Evolutionary conservation across 2,113 vertebrate species (phyloP).

Genomic region (Myxocyprinus asiaticus): DNA sequence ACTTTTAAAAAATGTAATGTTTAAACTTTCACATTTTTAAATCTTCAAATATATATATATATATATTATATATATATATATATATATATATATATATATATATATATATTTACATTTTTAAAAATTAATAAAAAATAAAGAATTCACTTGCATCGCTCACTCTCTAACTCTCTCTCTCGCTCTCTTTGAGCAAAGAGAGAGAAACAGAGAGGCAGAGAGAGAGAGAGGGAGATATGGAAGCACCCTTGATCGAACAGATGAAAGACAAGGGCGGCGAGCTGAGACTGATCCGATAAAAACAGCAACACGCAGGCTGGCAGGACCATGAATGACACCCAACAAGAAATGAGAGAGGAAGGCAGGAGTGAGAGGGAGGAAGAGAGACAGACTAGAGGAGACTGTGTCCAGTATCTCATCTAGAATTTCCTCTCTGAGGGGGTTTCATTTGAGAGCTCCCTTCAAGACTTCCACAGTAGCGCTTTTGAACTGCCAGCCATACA

Average conservation of each 20-base stretch:
- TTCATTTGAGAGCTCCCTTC: constrained; percentile 35
- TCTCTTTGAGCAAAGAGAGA: constrained; percentile 10
- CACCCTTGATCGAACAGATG: constrained; percentile 74
- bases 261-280: constrained; percentile 74
- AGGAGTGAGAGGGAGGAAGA: constrained; percentile 41
- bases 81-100: no score
- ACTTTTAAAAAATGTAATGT: no score
- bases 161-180: constrained; percentile 8
- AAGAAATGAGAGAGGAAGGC: constrained; percentile 58
- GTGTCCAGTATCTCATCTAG: constrained; percentile 43
- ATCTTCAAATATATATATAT: no score
- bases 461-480: background rate
- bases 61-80: no score
- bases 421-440: constrained; percentile 42
- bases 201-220: constrained; percentile 33
- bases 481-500: constrained; percentile 22
- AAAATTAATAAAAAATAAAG: no score
- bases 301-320: constrained; percentile 61
- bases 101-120: no score
- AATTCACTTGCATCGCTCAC: no score
- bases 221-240: constrained; percentile 37
- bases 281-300: constrained; percentile 80
- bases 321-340: constrained; percentile 49
- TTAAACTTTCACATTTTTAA: no score
- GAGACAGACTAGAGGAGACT: constrained; percentile 42